Evolutionary conservation across 2,888 invertebrate genomes (phyloP).

Genomic region (Psococerastis gibbosa): DNA sequence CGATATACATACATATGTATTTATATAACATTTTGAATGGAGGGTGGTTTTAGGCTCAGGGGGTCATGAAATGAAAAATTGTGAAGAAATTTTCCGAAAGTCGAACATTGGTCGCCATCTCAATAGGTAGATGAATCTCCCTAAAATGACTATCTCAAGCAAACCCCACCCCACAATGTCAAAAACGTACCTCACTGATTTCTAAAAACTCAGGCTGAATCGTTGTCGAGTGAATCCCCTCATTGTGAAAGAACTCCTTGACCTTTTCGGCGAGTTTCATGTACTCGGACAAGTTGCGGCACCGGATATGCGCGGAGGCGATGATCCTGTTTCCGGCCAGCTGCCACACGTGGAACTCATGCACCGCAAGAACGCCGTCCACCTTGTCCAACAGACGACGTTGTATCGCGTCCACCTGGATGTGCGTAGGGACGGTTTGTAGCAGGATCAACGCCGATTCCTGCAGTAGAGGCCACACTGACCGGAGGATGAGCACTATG

Average conservation of each 20-base stretch:
- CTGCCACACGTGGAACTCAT: conserved; percentile 98
- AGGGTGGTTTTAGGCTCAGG: no score
- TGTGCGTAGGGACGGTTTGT: conserved; percentile 97
- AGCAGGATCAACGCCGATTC: conserved; percentile 89
- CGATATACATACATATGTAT: no score
- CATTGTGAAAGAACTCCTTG: conserved; percentile 94
- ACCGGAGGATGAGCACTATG: conserved; percentile 67
- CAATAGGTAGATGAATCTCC: no score
- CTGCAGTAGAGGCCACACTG: conserved; percentile 79
- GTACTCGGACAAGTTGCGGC: conserved; percentile 85
- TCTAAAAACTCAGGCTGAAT: conserved; percentile 97
- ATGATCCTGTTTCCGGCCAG: conserved; percentile 91
- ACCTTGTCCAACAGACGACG: conserved; percentile 71
- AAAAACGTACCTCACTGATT: conserved; percentile 28
- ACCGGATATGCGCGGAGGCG: conserved; percentile 91
- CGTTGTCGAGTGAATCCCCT: conserved; percentile 96
- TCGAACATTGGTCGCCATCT: no score
- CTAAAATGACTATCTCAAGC: no score
- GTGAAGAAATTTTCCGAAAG: no score
- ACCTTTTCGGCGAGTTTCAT: conserved; percentile 94
- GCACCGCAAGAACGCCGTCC: conserved; percentile 87
- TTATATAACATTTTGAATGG: no score
- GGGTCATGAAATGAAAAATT: no score
- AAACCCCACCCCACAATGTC: no score
- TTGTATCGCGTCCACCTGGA: conserved; percentile 74